Conservation (phyloP, 2,888 invertebrate genomes). For the Rhingia campestris region DNA sequence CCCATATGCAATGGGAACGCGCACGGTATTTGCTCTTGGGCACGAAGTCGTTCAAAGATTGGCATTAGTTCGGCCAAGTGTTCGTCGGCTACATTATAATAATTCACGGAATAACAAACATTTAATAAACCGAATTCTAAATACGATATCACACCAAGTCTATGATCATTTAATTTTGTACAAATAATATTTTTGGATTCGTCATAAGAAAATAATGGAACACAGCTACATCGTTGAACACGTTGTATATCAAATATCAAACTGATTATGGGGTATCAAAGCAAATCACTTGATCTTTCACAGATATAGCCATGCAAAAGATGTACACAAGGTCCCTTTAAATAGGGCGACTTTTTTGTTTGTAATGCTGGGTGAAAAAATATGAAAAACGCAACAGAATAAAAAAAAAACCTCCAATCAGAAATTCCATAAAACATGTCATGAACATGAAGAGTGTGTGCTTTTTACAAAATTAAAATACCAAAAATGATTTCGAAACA, state of each 20-base stretch:
- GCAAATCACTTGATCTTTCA: slow-evolving; percentile 45
- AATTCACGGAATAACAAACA: slow-evolving; percentile 61
- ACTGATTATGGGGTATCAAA: slow-evolving; percentile 36
- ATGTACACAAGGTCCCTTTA: slow-evolving; percentile 24
- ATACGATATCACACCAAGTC: slow-evolving; percentile 72
- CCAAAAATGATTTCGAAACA: slow-evolving; percentile 67
- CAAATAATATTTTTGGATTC: slow-evolving; percentile 33
- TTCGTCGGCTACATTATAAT: slow-evolving; percentile 89
- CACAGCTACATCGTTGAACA: slow-evolving; percentile 9
- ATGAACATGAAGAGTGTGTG: slow-evolving; percentile 59
- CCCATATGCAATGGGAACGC: slow-evolving; percentile 95
- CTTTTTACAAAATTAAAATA: slow-evolving; percentile 63
- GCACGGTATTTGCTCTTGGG: slow-evolving; percentile 94
- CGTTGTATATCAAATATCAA: slow-evolving; percentile 10
- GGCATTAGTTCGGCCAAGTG: slow-evolving; percentile 97
- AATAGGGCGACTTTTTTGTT: slow-evolving; percentile 3
- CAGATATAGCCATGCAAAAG: slow-evolving; percentile 58
- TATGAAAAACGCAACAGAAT: slow-evolving; percentile 43
- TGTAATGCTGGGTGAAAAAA: slow-evolving; percentile 13
- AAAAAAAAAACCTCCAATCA: slow-evolving; percentile 39
- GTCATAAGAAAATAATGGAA: neutral
- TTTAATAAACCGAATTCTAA: slow-evolving; percentile 55
- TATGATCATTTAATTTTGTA: slow-evolving; percentile 80
- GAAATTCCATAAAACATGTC: slow-evolving; percentile 49
- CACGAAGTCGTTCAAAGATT: slow-evolving; percentile 96